Base-by-base conservation (phyloP, 2,113 vertebrate genomes). In the Acinonyx jubatus region DNA sequence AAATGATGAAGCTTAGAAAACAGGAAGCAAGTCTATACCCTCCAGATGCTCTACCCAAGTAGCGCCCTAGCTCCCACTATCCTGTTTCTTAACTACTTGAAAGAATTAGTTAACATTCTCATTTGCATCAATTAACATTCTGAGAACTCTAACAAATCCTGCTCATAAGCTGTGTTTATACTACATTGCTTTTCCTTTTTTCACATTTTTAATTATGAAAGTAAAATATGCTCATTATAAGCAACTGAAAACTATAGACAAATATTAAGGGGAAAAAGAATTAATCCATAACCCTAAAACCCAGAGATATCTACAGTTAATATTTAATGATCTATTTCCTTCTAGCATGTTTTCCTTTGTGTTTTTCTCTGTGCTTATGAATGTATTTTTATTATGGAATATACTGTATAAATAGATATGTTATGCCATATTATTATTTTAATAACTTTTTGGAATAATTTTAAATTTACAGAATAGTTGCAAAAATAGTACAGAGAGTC, bases 41-140 rank as follows among this genome's bases (percentile, higher is more conserved):
- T 97, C 66, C 94, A 85, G 92, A 95, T 78, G 94, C 90, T 92
- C 66, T 38, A 61, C 41, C 45, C 73, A 97, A 48, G 71, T 29
- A 45, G 16, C 12, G 2, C 57, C 89, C 93, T 38, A n/a, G 69
- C 36, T 95, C 71, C 52, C 90, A 69, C 29, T 85, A 31, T 89
- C 80, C 73, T 94, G 82, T 52, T 92, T 91, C 85, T 96, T 93
- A 78, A 91, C 48, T 91, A 93, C n/a, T 79, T 84, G 90, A 89
- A 91, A 89, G 96, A 79, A 89, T 65, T 92, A 83, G 91, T 94
- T 94, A 96, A 57, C 82, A 74, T 94, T 95, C 92, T 97, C 61
- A 96, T 98, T 97, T 93, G 82, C 93, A 98, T 97, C 73, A 93
- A 86, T 98, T 98, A 97, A 96, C 94, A 98, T 97, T 97, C 84